A percentile compares a stretch with the other conserved stretches of the same genome.
These are phyloP conservation scores for Percopsis omiscomaycus DNA, from an alignment of 2,797 vertebrate genomes.

Conservation along the genomic window DNA sequence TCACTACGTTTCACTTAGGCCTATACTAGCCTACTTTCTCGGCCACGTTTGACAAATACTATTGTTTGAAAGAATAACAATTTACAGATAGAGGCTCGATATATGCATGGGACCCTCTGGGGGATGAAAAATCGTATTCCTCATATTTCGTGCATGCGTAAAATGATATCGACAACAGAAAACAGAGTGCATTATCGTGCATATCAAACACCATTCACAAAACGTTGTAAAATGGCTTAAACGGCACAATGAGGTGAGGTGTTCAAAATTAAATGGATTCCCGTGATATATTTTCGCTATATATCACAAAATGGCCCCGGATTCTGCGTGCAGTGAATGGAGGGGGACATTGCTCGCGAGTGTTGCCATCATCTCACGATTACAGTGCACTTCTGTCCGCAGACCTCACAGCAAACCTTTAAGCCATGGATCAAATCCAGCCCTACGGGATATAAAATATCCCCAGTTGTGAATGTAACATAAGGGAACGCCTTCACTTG, in stretches of 20 bases:
- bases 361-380: constrained; percentile 56
- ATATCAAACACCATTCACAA: constrained; percentile 15
- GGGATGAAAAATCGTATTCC: constrained; percentile 68
- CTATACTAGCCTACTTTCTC: constrained; percentile 36
- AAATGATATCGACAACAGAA: constrained; percentile 52
- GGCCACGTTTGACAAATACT: constrained; percentile 72
- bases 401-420: constrained; percentile 76
- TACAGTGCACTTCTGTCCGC: constrained; percentile 71
- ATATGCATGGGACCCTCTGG: constrained; percentile 53
- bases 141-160: constrained; percentile 56
- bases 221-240: constrained; percentile 46
- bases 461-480: constrained; percentile 67
- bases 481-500: constrained; percentile 52
- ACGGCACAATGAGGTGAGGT: constrained; percentile 43
- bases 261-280: constrained; percentile 50
- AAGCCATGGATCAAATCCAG: constrained; percentile 79
- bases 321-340: constrained; percentile 38
- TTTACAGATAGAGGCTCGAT: constrained; percentile 61
- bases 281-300: constrained; percentile 36
- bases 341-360: constrained; percentile 23
- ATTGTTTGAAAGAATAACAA: constrained; percentile 72
- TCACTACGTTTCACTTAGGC: constrained; percentile 70
- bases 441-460: constrained; percentile 74
- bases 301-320: constrained; percentile 40
- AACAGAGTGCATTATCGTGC: constrained; percentile 57